Evolutionary conservation across 2,797 vertebrate genomes (phyloP).

Genomic region (Falco novaeseelandiae): DNA sequence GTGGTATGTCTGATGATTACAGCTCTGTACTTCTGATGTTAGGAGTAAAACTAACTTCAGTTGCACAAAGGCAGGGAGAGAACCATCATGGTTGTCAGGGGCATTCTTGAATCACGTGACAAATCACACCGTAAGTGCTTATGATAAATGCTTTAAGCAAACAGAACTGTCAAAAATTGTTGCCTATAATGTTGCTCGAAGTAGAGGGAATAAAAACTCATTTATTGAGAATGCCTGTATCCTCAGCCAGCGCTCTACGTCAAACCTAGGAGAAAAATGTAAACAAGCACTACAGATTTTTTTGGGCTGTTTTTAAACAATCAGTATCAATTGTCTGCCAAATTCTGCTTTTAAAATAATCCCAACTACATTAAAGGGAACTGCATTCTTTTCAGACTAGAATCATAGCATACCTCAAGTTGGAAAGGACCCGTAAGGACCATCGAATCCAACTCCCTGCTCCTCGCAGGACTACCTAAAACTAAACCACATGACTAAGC

Average conservation of each 20-base stretch:
- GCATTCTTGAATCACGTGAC: neutral
- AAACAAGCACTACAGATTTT: neutral
- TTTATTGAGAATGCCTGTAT: neutral
- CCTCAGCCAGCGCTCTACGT: neutral
- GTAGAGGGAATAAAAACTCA: neutral
- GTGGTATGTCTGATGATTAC: fast-evolving
- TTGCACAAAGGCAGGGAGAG: neutral
- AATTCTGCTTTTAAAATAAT: conserved; percentile 8
- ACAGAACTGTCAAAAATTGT: neutral
- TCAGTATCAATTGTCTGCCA: neutral
- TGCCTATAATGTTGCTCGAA: neutral
- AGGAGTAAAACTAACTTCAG: neutral
- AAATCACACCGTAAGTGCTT: neutral
- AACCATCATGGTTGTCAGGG: neutral
- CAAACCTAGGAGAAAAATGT: neutral
- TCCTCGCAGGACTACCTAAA: neutral
- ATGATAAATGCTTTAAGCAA: neutral
- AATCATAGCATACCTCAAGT: neutral
- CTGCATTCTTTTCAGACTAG: neutral
- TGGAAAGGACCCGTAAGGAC: neutral
- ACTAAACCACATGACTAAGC: too few relatives aligned
- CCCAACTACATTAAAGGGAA: neutral
- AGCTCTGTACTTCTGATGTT: neutral
- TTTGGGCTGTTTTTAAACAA: neutral
- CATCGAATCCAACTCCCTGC: neutral